Base-by-base conservation (phyloP, 2,888 invertebrate species). In the Bugulina stolonifera region DNA sequence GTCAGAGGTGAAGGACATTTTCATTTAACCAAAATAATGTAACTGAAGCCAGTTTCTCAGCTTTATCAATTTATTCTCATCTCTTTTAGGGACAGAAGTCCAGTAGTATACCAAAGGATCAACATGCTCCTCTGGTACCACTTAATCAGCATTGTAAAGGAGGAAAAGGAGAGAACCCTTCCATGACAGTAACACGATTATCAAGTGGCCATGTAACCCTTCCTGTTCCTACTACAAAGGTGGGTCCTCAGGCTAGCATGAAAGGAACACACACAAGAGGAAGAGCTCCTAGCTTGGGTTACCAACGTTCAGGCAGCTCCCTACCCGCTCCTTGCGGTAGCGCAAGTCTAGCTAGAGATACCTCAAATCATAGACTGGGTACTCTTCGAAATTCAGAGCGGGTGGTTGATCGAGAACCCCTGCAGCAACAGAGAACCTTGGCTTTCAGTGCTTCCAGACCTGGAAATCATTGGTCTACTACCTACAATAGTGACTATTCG, bases 161-260 rank as follows among this genome's bases (percentile, higher is more conserved):
- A 5, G 64, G 5, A 32, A 32, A 32, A 5, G 64, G 5, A 32
- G 64, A 32, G 25, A 64, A 64, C n/a, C 64, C 64, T 18, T 64
- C 64, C 32, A 64, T 64, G 64, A 64, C 64, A 14, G 64, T 64
- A 14, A 64, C 64, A 29, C 14, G 64, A 32, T 64, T 64, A 27
- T 22, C 64, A 3, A 64, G 64, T 64, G 64, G 25, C 32, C 27
- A n/a, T 2, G 32, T 18, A 14, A 32, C 3, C 18, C 64, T 32
- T 2, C 27, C 64, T 5, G 27, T 29, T 27, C 64, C 25, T 2
- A 5, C 14, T 14, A 32, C 32, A 64, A 64, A 64, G 18, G 25
- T n/a, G 32, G 64, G 10, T 18, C n/a, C 23, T 57, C 57, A 5
- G n/a, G n/a, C n/a, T n/a, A n/a, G n/a, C n/a, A 43, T 10, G 10